Conservation (phyloP, 1,140 invertebrate genomes). For the Caenorhabditis tropicalis region DNA sequence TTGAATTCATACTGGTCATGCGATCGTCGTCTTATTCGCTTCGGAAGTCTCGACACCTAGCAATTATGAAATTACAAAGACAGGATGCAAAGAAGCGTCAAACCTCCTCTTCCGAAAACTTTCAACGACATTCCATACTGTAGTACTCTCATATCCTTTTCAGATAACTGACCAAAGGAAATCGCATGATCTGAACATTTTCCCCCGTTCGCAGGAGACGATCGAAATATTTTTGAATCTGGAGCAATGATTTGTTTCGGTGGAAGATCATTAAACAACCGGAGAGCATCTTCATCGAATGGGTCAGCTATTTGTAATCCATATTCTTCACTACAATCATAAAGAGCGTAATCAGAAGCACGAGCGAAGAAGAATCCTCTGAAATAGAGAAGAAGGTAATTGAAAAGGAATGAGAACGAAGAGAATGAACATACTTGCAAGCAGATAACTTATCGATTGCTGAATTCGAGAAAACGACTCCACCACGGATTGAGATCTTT, state of each 20-base stretch:
- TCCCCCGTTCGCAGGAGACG: not conserved
- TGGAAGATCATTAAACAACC: conserved; percentile 1
- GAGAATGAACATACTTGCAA: not conserved
- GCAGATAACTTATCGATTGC: conserved; percentile 13
- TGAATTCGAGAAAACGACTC: not conserved
- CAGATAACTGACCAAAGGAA: conserved; percentile 2
- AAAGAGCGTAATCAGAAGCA: not conserved
- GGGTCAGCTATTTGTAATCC: not conserved
- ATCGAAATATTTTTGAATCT: not conserved
- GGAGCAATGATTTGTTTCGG: conserved; percentile 20
- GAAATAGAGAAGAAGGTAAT: not conserved
- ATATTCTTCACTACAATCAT: not conserved
- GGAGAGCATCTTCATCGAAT: conserved; percentile 31
- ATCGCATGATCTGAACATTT: conserved; percentile 26
- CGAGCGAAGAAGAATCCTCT: conserved; percentile 18
- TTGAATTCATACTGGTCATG: not conserved
- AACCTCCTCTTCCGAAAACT: conserved; percentile 33
- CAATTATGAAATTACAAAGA: not conserved
- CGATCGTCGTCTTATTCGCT: not conserved
- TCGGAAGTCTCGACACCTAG: not conserved
- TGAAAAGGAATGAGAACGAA: not conserved
- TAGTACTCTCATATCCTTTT: conserved; percentile 21
- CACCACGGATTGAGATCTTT: conserved; percentile 5
- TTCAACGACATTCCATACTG: conserved; percentile 24
- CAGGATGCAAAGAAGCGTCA: not conserved